Evolutionary conservation across 2,113 vertebrate genomes (phyloP).

Genomic region (Gobius niger): DNA sequence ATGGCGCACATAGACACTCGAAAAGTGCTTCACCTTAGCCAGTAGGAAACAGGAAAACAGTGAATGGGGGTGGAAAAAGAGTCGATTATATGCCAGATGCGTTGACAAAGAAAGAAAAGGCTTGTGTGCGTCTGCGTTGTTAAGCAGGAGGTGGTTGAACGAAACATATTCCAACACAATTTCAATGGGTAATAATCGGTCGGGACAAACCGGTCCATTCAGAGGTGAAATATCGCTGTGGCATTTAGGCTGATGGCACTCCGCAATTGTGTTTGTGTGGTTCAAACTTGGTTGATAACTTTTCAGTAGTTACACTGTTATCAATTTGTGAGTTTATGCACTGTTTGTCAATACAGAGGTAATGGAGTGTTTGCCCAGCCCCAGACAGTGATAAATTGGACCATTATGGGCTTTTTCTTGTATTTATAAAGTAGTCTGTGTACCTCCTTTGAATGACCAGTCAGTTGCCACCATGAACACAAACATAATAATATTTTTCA

Average conservation of each 20-base stretch:
- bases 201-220: conserved; percentile 22
- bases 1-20: conserved; percentile 1
- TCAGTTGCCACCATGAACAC: no score
- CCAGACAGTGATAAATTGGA: no score
- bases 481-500: no score
- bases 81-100: conserved; percentile 59
- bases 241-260: neutral
- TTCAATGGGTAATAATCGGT: conserved; percentile 23
- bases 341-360: neutral
- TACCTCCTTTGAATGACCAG: no score
- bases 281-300: neutral
- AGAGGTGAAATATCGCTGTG: conserved; percentile 1
- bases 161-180: conserved; percentile 26
- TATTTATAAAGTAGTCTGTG: no score
- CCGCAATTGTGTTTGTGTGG: neutral
- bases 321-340: neutral
- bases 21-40: conserved; percentile 26
- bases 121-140: conserved; percentile 11
- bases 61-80: conserved; percentile 25
- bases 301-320: neutral
- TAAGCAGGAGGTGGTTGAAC: conserved; percentile 42
- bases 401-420: no score
- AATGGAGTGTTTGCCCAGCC: neutral
- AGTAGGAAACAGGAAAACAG: conserved; percentile 36
- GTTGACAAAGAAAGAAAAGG: conserved; percentile 44